phyloP scores from a whole-genome alignment of 2,888 invertebrate species.

The Muschampia plurimacula region DNA sequence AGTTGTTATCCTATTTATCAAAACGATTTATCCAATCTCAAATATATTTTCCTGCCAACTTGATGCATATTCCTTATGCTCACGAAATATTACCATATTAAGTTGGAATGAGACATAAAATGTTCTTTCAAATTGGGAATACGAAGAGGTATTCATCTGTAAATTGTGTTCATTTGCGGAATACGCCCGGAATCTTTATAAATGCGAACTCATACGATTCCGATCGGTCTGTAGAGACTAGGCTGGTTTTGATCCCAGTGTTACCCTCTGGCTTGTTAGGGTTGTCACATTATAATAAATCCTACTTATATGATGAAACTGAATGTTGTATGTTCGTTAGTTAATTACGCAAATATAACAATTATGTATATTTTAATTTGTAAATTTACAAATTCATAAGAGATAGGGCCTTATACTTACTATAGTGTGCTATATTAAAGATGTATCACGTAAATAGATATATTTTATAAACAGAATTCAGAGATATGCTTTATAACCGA shows the following conservation, averaged over 20 bases:
- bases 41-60: conserved; percentile 4
- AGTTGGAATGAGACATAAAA: conserved; percentile 63
- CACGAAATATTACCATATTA: conserved; percentile 69
- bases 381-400: no score
- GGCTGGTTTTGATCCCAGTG: conserved; percentile 51
- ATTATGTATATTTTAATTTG: no score
- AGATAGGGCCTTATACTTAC: no score
- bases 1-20: not conserved
- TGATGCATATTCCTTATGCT: conserved; percentile 1
- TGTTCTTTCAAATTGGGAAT: conserved; percentile 74
- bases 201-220: conserved; percentile 68
- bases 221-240: conserved; percentile 56
- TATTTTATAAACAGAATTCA: no score
- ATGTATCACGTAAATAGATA: no score
- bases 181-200: conserved; percentile 81
- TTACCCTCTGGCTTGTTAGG: conserved; percentile 42
- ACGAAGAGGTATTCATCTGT: conserved; percentile 75
- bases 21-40: not conserved
- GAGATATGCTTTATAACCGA: no score
- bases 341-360: not conserved
- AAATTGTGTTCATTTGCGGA: conserved; percentile 82
- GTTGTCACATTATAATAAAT: not conserved
- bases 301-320: not conserved
- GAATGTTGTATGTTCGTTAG: not conserved
- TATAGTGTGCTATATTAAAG: no score